Base-by-base conservation (phyloP, 2,113 vertebrate genomes). In the Phoxinus phoxinus region DNA sequence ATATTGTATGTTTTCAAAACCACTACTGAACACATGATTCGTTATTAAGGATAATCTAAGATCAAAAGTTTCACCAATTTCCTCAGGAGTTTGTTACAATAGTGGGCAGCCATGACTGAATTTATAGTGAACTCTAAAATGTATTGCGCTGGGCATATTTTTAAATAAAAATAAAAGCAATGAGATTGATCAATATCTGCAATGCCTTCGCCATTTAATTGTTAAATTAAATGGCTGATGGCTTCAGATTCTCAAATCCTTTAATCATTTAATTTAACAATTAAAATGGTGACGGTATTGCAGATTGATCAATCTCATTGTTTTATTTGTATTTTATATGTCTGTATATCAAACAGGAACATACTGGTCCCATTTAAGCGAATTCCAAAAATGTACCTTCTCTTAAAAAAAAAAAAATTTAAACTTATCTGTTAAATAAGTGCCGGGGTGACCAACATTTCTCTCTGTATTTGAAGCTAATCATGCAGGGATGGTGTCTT, bases 181-280 rank as follows among this genome's bases (percentile, higher is more conserved):
- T n/a, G n/a, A n/a, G n/a, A n/a, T n/a, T n/a, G n/a, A n/a, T n/a
- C n/a, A n/a, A n/a, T n/a, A n/a, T n/a, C n/a, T n/a, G n/a, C n/a
- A n/a, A n/a, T n/a, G n/a, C n/a, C n/a, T n/a, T n/a, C n/a, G n/a
- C n/a, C n/a, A n/a, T n/a, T n/a, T n/a, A n/a, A n/a, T n/a, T n/a
- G n/a, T n/a, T n/a, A n/a, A n/a, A n/a, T n/a, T n/a, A n/a, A n/a
- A n/a, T 41, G 73, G 44, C 19, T 82, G 83, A 82, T 3, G 69
- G 53, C 63, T 81, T 82, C 48, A 35, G 21, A 85, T 61, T 85
- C 77, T 69, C 35, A 37, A 67, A 75, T 25, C 69, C 65, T 59
- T 25, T 86, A 12, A 48, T 78, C n/a, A 17, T 8, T 79, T 61
- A 41, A 61, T 56, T 41, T 41, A 41, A 35, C 35, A 44, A 61